Percentiles rank a stretch among this genome's conserved stretches.
Conservation (phyloP, 2,888 invertebrate species). For the Drosophila austrosaltans region DNA sequence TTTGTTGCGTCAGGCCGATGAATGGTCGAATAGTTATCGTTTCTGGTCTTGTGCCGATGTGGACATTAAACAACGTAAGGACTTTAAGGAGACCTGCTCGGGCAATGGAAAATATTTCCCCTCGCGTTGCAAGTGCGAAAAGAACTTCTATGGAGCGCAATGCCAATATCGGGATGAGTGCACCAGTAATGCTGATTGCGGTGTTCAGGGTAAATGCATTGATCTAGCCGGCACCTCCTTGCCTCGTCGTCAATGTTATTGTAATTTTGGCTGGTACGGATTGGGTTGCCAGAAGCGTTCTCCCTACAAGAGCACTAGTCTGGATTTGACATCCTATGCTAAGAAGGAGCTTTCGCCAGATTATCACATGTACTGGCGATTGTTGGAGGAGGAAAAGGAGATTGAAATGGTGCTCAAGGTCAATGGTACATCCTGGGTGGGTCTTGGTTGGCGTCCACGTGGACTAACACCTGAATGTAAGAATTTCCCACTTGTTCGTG, state of each 20-base stretch:
- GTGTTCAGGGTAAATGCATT: conserved; percentile 92
- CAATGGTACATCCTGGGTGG: conserved; percentile 94
- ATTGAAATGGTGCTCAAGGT: conserved; percentile 94
- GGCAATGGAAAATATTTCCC: conserved; percentile 92
- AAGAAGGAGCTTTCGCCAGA: conserved; percentile 89
- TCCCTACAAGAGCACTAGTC: conserved; percentile 88
- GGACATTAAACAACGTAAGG: conserved; percentile 90
- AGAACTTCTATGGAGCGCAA: conserved; percentile 90
- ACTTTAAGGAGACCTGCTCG: conserved; percentile 92
- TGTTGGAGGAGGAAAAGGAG: conserved; percentile 92
- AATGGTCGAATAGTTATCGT: conserved; percentile 93
- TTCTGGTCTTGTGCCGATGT: conserved; percentile 99
- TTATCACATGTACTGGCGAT: conserved; percentile 92
- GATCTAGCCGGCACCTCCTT: conserved; percentile 91
- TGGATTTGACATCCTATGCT: conserved; percentile 89
- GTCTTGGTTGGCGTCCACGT: conserved; percentile 95
- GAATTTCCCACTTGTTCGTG: conserved; percentile 89
- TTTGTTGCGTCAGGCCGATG: conserved; percentile 93
- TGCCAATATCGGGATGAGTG: conserved; percentile 97
- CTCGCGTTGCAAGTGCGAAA: conserved; percentile 91
- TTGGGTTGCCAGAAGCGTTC: conserved; percentile 92
- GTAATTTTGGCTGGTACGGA: conserved; percentile 94
- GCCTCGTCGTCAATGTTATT: conserved; percentile 94
- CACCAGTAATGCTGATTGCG: conserved; percentile 92
- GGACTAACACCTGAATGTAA: conserved; percentile 90